Conservation (phyloP, 1,140 invertebrate species). For the Araneus ventricosus region DNA sequence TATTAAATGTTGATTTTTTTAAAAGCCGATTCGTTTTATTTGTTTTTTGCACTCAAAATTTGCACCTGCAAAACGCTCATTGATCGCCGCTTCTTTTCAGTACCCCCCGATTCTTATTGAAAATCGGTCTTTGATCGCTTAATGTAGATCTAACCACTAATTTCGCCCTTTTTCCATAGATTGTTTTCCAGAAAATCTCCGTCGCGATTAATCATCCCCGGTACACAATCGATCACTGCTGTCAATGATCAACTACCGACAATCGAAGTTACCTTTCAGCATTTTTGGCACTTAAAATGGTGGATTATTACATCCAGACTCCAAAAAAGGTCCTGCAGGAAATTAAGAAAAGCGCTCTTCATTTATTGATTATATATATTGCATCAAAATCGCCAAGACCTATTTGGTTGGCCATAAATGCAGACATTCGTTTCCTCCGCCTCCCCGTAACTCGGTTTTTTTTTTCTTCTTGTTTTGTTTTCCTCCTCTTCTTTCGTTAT, state of each 20-base stretch:
- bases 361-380: conserved; percentile 22
- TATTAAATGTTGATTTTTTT: too few relatives aligned
- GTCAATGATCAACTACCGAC: conserved; percentile 38
- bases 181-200: conserved; percentile 35
- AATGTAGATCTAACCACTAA: conserved; percentile 46
- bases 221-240: conserved; percentile 15
- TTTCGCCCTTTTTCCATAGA: conserved; percentile 30
- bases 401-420: not conserved
- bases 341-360: not conserved
- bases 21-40: too few relatives aligned
- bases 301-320: not conserved
- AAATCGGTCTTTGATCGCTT: conserved; percentile 12
- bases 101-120: not conserved
- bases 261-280: conserved; percentile 7
- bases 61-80: not conserved
- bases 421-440: not conserved
- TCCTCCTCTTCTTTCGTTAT: not conserved
- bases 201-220: conserved; percentile 20
- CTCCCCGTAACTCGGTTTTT: not conserved
- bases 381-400: not conserved
- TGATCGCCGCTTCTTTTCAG: not conserved
- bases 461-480: too few relatives aligned
- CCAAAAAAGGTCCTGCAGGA: not conserved
- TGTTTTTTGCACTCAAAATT: not conserved
- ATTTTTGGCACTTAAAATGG: not conserved